Evolutionary conservation across 1,140 invertebrate species (phyloP), one percentile per base, ranked within the genome.

Genomic region (Rhagoletis pomonella): DNA sequence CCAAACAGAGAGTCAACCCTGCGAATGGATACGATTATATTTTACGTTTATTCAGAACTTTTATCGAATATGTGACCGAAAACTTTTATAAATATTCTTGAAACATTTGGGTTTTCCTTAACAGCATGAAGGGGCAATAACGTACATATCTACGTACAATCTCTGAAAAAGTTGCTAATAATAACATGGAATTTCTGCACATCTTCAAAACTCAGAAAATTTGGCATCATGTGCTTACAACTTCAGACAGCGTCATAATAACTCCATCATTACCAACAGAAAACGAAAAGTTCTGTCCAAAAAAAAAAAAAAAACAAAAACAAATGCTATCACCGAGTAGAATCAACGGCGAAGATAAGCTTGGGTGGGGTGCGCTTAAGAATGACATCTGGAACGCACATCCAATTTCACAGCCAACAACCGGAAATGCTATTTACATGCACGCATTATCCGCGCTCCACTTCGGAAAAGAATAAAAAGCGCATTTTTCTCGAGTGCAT

Each of bases 391-490:
- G 73, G 50, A 81, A 81, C 47, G 73, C 73, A 55, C 73, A 81
- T 81, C 73, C 73, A 81, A 81, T 81, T 81, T 81, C 73, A 81
- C n/a, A 81, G 47, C 47, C 73, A 81, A 81, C 73, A 55, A 81
- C 73, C 73, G 73, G 73, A 81, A 81, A 81, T 81, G 47, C 47
- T 29, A 81, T 81, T 81, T 81, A 81, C 73, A 81, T 81, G 47
- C 73, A 55, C 10, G 47, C 73, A 58, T 9, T 67, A 29, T 47
- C 42, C 73, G 44, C 44, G 64, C 29, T 4, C 1, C 44, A 50
- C 73, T 50, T 19, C 47, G 29, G 29, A 29, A 29, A 29, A 29
- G 29, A 29, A 29, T 29, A 1, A 29, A 29, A 29, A 50, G 47
- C 47, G 47, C 17, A 7, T 65, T 65, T 19, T 17, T 69, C 42